Conservation (phyloP, 2,888 invertebrate species). For the Heteromyza rotundicornis region DNA sequence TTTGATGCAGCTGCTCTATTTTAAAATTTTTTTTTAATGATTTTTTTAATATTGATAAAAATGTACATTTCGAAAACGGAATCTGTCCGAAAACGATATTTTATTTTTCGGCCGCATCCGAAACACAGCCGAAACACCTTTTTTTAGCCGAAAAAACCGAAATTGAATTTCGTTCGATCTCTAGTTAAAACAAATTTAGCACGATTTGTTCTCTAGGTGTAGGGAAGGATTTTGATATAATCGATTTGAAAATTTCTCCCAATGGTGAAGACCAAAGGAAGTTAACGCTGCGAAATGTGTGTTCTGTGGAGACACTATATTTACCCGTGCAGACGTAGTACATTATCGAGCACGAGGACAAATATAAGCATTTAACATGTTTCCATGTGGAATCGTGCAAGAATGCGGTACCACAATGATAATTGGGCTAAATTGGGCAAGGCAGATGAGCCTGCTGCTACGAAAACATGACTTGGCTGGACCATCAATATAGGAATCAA, state of each 20-base stretch:
- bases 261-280: slow-evolving; percentile 3
- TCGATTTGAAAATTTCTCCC: slow-evolving; percentile 8
- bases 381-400: slow-evolving; percentile 19
- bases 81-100: too few relatives aligned
- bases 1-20: too few relatives aligned
- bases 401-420: slow-evolving; percentile 16
- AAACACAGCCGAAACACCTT: too few relatives aligned
- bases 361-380: slow-evolving; percentile 18
- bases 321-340: slow-evolving; percentile 16
- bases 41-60: too few relatives aligned
- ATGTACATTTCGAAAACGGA: too few relatives aligned
- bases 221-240: slow-evolving; percentile 15
- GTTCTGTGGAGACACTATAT: slow-evolving; percentile 12
- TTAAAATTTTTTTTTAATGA: too few relatives aligned
- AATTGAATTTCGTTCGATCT: too few relatives aligned
- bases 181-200: too few relatives aligned
- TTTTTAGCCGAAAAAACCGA: too few relatives aligned
- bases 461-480: slow-evolving; percentile 24
- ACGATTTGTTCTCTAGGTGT: slow-evolving; percentile 14
- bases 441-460: slow-evolving; percentile 20
- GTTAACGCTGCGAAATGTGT: slow-evolving; percentile 2
- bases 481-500: slow-evolving; percentile 18
- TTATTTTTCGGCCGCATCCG: too few relatives aligned
- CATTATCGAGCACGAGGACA: not conserved
- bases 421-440: slow-evolving; percentile 27